phyloP scores from a whole-genome alignment of 2,888 invertebrate species.

The Serrognathus titanus region DNA sequence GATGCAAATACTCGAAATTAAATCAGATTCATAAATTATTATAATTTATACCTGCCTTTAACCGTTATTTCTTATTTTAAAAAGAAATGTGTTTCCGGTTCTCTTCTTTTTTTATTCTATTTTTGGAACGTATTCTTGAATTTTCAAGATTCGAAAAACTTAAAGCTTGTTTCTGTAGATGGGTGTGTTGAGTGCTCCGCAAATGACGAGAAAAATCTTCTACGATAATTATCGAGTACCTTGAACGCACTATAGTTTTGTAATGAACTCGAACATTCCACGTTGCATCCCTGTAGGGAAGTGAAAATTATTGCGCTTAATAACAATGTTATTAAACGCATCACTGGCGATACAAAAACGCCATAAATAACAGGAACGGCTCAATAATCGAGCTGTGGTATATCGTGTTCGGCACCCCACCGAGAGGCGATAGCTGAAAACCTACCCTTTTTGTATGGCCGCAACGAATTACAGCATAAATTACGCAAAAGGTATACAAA shows the following conservation, averaged over 20 bases:
- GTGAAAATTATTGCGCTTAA: not conserved
- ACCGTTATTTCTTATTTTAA: not conserved
- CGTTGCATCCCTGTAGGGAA: too few relatives aligned
- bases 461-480: slow-evolving; percentile 4
- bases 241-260: too few relatives aligned
- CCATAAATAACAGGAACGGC: slow-evolving; percentile 7
- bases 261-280: too few relatives aligned
- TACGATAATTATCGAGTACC: too few relatives aligned
- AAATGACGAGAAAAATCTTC: too few relatives aligned
- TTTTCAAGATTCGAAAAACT: too few relatives aligned
- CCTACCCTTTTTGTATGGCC: slow-evolving; percentile 4
- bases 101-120: too few relatives aligned
- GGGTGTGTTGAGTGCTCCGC: too few relatives aligned
- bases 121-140: too few relatives aligned
- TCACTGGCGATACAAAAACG: not conserved
- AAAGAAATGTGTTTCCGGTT: not conserved
- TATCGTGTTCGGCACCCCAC: slow-evolving; percentile 2
- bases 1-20: not conserved
- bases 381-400: slow-evolving; percentile 4
- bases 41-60: not conserved
- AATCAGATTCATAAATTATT: not conserved
- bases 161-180: too few relatives aligned
- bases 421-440: slow-evolving; percentile 4
- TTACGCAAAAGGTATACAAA: not conserved
- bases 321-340: slow-evolving; percentile 9